Evolutionary conservation across 2,797 vertebrate genomes (phyloP).

Genomic region (Arremon aurantiirostris): DNA sequence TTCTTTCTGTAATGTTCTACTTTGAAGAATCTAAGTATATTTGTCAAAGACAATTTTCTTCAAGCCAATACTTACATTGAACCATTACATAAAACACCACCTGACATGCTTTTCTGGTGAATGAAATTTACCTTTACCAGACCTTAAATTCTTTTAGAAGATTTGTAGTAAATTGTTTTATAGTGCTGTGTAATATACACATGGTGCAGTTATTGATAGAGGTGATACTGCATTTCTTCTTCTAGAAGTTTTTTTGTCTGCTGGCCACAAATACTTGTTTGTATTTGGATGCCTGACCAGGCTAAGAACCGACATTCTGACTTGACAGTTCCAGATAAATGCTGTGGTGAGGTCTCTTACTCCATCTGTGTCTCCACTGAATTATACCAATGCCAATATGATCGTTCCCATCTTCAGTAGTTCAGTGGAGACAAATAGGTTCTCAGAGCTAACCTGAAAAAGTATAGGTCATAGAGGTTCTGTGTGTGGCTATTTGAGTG

Average conservation of each 20-base stretch:
- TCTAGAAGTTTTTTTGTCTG: not conserved
- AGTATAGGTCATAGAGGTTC: accelerated
- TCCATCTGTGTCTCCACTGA: not conserved
- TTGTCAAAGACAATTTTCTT: not conserved
- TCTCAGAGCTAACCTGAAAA: not conserved
- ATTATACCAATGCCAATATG: not conserved
- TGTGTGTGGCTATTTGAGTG: not conserved
- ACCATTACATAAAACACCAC: not conserved
- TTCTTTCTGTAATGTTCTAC: not conserved
- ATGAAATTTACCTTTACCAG: not conserved
- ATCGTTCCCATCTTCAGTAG: not conserved
- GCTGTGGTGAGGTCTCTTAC: not conserved
- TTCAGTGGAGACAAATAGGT: not conserved
- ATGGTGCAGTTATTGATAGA: not conserved
- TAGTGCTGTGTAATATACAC: not conserved
- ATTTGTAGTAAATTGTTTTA: not conserved
- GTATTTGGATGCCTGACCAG: not conserved
- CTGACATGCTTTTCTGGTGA: not conserved
- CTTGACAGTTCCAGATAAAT: not conserved
- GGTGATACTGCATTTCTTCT: not conserved
- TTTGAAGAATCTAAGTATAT: not conserved
- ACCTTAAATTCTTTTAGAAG: not conserved
- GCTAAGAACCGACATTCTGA: not conserved
- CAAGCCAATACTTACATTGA: accelerated
- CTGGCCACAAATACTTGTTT: not conserved